A percentile compares a stretch with the other conserved stretches of the same genome.
These are phyloP conservation scores for Drosophila chauvacae DNA, from an alignment of 1,140 invertebrate species.

Conservation along the genomic window DNA sequence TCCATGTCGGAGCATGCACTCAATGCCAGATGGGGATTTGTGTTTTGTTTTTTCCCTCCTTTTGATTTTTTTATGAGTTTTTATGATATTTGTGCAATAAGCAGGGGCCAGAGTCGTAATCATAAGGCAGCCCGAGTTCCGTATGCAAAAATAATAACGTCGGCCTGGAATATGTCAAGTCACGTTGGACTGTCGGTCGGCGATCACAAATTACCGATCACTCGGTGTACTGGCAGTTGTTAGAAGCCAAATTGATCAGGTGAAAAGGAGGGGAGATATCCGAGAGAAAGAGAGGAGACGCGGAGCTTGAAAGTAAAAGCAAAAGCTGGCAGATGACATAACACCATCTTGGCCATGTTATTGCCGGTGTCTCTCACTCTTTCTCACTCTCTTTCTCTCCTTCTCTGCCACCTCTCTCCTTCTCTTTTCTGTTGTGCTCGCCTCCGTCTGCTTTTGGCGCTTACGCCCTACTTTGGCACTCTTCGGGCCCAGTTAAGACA, in stretches of 20 bases:
- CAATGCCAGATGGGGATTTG: conserved; percentile 44
- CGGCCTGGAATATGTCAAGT: conserved; percentile 24
- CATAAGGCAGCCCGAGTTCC: conserved; percentile 15
- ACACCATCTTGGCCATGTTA: conserved; percentile 33
- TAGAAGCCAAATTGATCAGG: conserved; percentile 50
- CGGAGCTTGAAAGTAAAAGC: conserved; percentile 45
- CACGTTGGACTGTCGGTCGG: conserved; percentile 19
- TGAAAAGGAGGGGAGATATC: neutral
- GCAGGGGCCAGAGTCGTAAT: conserved; percentile 16
- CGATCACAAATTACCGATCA: conserved; percentile 26
- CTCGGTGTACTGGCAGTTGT: conserved; percentile 19
- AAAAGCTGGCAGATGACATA: conserved; percentile 39
- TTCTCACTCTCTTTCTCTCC: neutral
- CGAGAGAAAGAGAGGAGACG: neutral
- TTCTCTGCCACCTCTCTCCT: neutral
- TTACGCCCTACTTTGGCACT: conserved; percentile 57
- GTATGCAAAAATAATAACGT: conserved; percentile 33
- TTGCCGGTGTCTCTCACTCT: conserved; percentile 19
- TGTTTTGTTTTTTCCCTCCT: neutral
- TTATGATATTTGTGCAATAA: conserved; percentile 46
- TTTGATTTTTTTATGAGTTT: conserved; percentile 18
- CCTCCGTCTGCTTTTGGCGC: conserved; percentile 40
- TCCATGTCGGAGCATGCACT: conserved; percentile 42
- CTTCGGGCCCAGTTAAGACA: conserved; percentile 21
- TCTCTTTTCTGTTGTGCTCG: conserved; percentile 26